Base-by-base conservation (phyloP, 30 jellyfish, hydroid and myxozoan genomes). In the Aurelia coerulea region DNA sequence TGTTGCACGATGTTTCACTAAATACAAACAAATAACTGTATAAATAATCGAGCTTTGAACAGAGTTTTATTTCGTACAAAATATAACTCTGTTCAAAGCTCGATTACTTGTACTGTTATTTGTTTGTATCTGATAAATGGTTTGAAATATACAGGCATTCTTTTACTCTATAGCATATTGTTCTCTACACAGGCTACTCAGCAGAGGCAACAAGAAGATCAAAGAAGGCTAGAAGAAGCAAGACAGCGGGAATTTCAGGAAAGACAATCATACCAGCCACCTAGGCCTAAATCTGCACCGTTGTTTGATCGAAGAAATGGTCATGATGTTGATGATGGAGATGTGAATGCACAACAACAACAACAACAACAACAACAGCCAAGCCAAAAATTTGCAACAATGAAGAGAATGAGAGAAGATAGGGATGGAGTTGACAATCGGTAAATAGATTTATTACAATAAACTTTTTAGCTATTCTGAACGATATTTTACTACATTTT, bases 271-370 rank as follows among this genome's bases (percentile, higher is more conserved):
- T 88, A 62, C 10, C 97, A 93, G 51, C 98, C 97, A 7, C 82
- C 88, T 4, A 76, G 98, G 58, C 99, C 99, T 0, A 94, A 94
- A 71, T 94, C 99, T 14, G 99, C 99, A 11, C 99, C 99, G 23
- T 76, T 94, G 33, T 23, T 65, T 64, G 88, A 95, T 71, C 76
- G 51, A 31, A 68, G 88, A n/a, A 52, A 66, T 4, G 76, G 78
- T 18, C 83, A 72, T 11, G 68, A 80, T 23, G 65, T 33, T 23
- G 69, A 49, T 39, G 46, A 65, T 11, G 84, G 84, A 15, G 11
- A 62, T 46, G 78, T 46, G 56, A 46, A 46, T 46, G 15, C 56
- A 46, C 56, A 46, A 14, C 56, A 6, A 46, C 56, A 46, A 46
- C 56, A 46, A 14, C 56, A 46, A 9, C 56, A 46, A 9, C 53